Evolutionary conservation across 2,113 vertebrate species (phyloP), one percentile per base, ranked within the genome.

Genomic region (Indicator maculatus): DNA sequence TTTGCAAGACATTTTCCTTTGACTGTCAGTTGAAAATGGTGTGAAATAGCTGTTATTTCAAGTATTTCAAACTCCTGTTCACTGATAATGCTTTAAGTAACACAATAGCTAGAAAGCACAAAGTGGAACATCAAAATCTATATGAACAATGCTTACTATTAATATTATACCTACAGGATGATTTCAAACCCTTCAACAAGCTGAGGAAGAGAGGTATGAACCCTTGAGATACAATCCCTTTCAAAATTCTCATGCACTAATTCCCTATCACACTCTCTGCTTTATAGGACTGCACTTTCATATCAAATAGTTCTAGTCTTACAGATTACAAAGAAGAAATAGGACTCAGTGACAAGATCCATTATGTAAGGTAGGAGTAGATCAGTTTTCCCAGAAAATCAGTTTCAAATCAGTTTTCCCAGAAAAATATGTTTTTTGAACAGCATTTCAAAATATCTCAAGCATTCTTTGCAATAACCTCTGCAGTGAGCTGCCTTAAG

Each of bases 21-120:
- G n/a, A 88, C 85, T 96, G 93, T 90, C 92, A 92, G 73, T 88
- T 80, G 73, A 95, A 93, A 97, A 94, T 95, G 53, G 88, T 92
- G 91, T 93, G 94, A 96, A 96, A 95, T 94, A 93, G 91, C 80
- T 94, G 94, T 81, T 95, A 95, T 94, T 94, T 96, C 80, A 96
- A 95, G 88, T 88, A 90, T 94, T 93, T 93, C 73, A 88, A 95
- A 88, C 90, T 93, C 50, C 83, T 69, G 61, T 58, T 95, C 89
- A 83, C 27, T 66, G 47, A 82, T 89, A 93, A 92, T 94, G 44
- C 86, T 90, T 73, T 84, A 93, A 93, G 76, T 81, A 90, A 19
- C 65, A 91, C 91, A 95, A 94, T 84, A 94, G 63, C 53, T 91
- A 70, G 47, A 84, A 92, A 84, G 78, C 60, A 85, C 74, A 52